Base-by-base conservation (phyloP, 2,888 invertebrate genomes). In the Acanthosoma haemorrhoidale region DNA sequence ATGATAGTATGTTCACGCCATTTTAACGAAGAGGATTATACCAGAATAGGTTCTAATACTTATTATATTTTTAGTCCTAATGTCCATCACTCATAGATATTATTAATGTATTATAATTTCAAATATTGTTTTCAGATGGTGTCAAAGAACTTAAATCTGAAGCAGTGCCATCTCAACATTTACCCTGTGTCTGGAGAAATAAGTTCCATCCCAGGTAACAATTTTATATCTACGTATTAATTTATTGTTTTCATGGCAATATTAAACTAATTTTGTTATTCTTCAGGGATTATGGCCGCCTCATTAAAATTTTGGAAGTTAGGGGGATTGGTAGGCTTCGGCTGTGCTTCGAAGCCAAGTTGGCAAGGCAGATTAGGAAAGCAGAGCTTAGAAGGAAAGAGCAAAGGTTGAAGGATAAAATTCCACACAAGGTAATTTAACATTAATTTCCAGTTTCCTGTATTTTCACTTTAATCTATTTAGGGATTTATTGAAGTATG, bases 1-100 rank as follows among this genome's bases (percentile, higher is more conserved):
- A 74, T 75, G 71, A 69, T 69, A 59, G 72, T 75, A 0, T 75
- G 75, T 66, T 72, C 73, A 11, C 69, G 71, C 31, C 75, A 75
- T 43, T 75, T 75, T 72, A 61, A 67, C 5, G 64, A 71, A 31
- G 71, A 72, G 13, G 75, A 75, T 61, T 75, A 72, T 66, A 58
- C 43, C 57, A 61, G 32, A 34, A 66, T 64, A 63, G 69, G 69
- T 69, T 57, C 15, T 38, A 31, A 11, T 39, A 11, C 8, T 51
- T n/a, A n/a, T 25, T 11, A 21, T 29, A 6, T 25, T 1, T 13
- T 11, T 36, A n/a, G 4, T 6, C 6, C n/a, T 51, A 21, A 9
- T 25, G 21, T 9, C 13, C n/a, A 13, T 51, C 1, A n/a, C 51
- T 9, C 16, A 11, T 11, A 36, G 38, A 11, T 36, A 32, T 16